phyloP scores from a whole-genome alignment of 2,113 vertebrate species.

The Struthio camelus region DNA sequence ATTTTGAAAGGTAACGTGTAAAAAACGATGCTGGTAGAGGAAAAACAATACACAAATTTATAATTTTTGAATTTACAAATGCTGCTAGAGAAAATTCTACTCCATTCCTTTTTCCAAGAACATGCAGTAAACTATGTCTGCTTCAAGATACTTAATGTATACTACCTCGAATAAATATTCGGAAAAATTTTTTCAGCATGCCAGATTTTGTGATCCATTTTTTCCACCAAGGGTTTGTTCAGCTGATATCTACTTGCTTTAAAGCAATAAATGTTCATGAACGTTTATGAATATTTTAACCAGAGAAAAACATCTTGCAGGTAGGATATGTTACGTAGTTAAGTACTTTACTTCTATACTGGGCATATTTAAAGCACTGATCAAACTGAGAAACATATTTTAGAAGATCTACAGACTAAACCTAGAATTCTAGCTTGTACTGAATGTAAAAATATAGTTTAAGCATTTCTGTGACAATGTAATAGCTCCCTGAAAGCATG shows the following conservation, averaged over 20 bases:
- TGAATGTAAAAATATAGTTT: background rate
- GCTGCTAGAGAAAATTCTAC: background rate
- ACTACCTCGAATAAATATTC: background rate
- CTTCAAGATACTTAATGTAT: background rate
- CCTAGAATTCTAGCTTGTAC: background rate
- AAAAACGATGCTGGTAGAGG: background rate
- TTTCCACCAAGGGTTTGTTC: background rate
- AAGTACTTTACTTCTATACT: background rate
- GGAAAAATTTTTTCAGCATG: background rate
- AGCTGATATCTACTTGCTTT: background rate
- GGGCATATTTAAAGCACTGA: background rate
- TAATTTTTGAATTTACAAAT: background rate
- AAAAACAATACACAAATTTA: background rate
- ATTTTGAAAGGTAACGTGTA: too few relatives aligned
- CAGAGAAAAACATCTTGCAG: too few relatives aligned
- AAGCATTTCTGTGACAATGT: background rate
- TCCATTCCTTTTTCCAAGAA: background rate
- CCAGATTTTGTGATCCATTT: background rate
- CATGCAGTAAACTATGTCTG: background rate
- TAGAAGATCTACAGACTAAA: background rate
- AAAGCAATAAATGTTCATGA: background rate
- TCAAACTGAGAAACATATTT: background rate
- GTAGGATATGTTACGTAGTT: too few relatives aligned
- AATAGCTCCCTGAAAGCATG: background rate
- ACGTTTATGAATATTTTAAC: too few relatives aligned